A percentile compares a stretch with the other conserved stretches of the same genome.
These are phyloP conservation scores for Delia radicum DNA, from an alignment of 1,140 invertebrate species.

Conservation along the genomic window DNA sequence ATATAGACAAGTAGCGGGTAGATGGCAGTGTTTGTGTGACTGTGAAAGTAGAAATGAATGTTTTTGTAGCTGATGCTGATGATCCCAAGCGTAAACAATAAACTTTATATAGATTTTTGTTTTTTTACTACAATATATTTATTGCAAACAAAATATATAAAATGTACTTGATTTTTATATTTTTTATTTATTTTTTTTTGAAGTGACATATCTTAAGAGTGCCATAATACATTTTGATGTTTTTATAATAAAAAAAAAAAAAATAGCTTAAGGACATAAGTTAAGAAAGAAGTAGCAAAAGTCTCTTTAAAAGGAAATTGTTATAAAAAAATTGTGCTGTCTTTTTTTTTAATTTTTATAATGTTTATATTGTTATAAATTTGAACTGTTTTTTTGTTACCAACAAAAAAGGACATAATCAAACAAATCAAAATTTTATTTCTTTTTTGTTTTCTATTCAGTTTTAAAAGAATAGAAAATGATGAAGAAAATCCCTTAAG, in stretches of 20 bases:
- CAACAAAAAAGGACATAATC: neutral
- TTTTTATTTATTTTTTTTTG: neutral
- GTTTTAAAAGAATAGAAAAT: no score
- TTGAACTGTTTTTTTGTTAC: neutral
- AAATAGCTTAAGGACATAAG: neutral
- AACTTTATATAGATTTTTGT: constrained; percentile 1
- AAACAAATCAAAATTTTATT: constrained; percentile 9
- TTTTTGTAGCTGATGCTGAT: neutral
- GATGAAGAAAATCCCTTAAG: no score
- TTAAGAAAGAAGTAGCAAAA: neutral
- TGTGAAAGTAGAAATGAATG: no score
- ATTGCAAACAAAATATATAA: no score
- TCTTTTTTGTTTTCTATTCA: no score
- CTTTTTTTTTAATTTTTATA: no score
- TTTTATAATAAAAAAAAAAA: neutral
- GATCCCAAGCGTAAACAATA: constrained; percentile 19
- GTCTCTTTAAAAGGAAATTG: neutral
- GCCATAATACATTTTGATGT: constrained; percentile 19
- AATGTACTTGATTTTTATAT: neutral
- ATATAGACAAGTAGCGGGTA: neutral
- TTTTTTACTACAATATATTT: neutral
- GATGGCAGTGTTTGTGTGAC: no score
- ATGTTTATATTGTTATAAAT: neutral
- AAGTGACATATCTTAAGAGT: constrained; percentile 23
- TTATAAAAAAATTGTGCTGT: no score